phyloP scores from a whole-genome alignment of 2,113 vertebrate genomes.

The Propithecus coquereli region DNA sequence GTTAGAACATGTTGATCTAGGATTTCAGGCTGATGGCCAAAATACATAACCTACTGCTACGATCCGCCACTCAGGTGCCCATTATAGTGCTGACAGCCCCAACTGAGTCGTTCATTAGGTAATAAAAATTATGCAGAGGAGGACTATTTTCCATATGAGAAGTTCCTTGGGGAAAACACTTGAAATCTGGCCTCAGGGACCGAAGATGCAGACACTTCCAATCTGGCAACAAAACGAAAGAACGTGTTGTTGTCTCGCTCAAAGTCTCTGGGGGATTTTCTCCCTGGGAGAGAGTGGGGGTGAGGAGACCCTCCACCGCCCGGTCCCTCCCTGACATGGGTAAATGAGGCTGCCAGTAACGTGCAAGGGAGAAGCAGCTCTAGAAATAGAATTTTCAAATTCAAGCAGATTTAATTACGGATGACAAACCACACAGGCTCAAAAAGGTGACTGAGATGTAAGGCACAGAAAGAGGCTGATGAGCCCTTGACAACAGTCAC shows the following conservation, averaged over 20 bases:
- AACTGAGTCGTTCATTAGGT: slow-evolving; percentile 22
- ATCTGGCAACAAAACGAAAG: slow-evolving; percentile 34
- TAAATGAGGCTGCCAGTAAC: slow-evolving; percentile 1
- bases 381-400: slow-evolving; percentile 38
- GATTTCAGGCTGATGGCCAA: not conserved
- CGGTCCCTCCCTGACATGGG: not conserved
- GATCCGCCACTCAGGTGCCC: slow-evolving; percentile 18
- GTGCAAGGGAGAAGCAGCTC: not conserved
- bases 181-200: slow-evolving; percentile 41
- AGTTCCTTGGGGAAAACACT: slow-evolving; percentile 19
- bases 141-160: slow-evolving; percentile 9
- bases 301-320: too few relatives aligned
- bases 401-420: not conserved
- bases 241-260: not conserved
- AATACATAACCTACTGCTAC: not conserved
- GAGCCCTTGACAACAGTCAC: not conserved
- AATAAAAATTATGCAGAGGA: slow-evolving; percentile 18
- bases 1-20: slow-evolving; percentile 1
- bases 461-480: not conserved
- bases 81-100: not conserved
- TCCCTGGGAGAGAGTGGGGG: not conserved
- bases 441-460: not conserved
- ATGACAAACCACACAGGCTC: not conserved
- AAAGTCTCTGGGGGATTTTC: not conserved
- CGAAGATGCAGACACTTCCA: slow-evolving; percentile 15